Base-by-base conservation (phyloP, 2,113 vertebrate genomes). In the Ailuropoda melanoleuca region DNA sequence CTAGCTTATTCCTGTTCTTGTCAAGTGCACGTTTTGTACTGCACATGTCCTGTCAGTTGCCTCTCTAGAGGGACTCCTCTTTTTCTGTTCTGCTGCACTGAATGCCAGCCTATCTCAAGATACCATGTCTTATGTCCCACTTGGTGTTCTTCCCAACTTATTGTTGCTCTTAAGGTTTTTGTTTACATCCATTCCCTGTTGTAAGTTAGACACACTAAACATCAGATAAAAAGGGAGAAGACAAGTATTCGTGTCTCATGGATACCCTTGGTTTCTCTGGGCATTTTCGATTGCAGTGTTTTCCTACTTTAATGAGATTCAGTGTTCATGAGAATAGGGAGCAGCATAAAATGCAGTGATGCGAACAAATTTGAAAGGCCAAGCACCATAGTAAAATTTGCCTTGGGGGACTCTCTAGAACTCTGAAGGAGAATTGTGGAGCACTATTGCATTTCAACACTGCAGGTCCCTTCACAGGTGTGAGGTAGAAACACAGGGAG, bases 221-320 rank as follows among this genome's bases (percentile, higher is more conserved):
- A 86, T 50, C 64, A 96, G 98, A 97, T 96, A 26, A 53, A 96
- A 93, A 31, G 78, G 89, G n/a, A 48, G 94, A 98, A 97, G 77
- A 90, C 81, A 95, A 97, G 70, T 95, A 0, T 75, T 95, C 80
- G n/a, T 4, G 3, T 97, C 94, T 98, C 55, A 48, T 90, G 97
- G 88, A 86, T 94, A 66, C 72, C 6, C 39, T 97, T 97, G 92
- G n/a, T 90, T 97, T 98, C 97, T 97, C 66, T 97, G 96, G 86
- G 55, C 98, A 60, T 37, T 83, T 98, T 97, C 97, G 97, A 55
- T 78, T 98, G 95, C 72, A 92, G 8, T 97, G 91, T 95, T 97
- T 98, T 98, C 72, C 72, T 98, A 53, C 56, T 97, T 98, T 98
- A 98, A 97, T 98, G 98, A 97, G 96, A 96, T 83, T 97, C 77